Percentiles rank a stretch among this genome's conserved stretches.
phyloP scores from a whole-genome alignment of 2,888 invertebrate species.

The Tipula vernalis region DNA sequence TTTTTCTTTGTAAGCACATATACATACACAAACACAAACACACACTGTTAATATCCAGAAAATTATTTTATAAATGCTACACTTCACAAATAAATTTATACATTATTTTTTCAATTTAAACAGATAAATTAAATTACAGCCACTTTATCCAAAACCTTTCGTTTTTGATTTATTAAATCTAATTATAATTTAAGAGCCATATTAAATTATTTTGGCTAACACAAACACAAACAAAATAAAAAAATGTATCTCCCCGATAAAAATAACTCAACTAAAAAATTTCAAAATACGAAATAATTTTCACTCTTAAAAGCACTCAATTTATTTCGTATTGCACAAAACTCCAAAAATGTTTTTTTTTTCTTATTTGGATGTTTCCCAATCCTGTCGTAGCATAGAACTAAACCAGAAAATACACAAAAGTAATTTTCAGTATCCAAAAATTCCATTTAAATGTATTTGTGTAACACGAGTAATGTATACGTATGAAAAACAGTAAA shows the following conservation, averaged over 20 bases:
- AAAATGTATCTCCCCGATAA: neutral
- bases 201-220: neutral
- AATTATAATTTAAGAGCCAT: neutral
- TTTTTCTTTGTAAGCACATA: neutral
- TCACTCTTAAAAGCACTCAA: neutral
- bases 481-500: neutral
- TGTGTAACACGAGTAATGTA: neutral
- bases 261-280: neutral
- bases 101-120: neutral
- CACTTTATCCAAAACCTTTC: neutral
- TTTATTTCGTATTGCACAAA: neutral
- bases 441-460: neutral
- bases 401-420: neutral
- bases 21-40: neutral
- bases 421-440: neutral
- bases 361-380: neutral
- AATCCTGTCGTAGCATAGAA: neutral
- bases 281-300: neutral
- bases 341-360: neutral
- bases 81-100: neutral
- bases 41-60: neutral
- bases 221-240: too few species aligned
- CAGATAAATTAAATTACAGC: neutral
- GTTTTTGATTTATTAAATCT: neutral
- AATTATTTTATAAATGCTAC: neutral